Evolutionary conservation across 2,888 invertebrate species (phyloP).

Genomic region (Lithophane semibrunnea): DNA sequence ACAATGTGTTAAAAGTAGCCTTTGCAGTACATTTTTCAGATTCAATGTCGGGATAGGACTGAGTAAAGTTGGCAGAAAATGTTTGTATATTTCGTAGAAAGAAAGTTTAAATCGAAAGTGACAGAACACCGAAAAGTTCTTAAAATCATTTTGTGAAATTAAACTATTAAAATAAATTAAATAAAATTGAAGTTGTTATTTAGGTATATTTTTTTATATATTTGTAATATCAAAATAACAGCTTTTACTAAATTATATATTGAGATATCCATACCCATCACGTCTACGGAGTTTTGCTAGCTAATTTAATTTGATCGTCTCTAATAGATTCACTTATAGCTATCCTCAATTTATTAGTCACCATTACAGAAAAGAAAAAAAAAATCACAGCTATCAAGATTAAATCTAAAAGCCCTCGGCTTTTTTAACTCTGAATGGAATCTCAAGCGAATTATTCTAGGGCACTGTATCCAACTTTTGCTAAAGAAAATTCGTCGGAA

Average conservation of each 20-base stretch:
- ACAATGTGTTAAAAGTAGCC: not conserved
- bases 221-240: too few relatives aligned
- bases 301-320: too few relatives aligned
- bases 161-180: too few relatives aligned
- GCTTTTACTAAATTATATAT: too few relatives aligned
- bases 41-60: not conserved
- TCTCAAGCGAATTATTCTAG: conserved; percentile 45
- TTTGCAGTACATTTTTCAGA: conserved; percentile 14
- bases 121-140: not conserved
- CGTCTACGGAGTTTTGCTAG: too few relatives aligned
- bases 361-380: conserved; percentile 16
- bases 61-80: not conserved
- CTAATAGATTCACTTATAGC: not conserved
- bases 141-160: not conserved
- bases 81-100: not conserved
- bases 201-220: too few relatives aligned
- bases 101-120: not conserved
- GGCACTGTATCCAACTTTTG: conserved; percentile 57
- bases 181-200: too few relatives aligned
- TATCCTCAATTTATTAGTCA: not conserved
- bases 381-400: conserved; percentile 52
- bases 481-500: conserved; percentile 50
- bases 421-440: conserved; percentile 59
- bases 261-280: too few relatives aligned
- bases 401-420: conserved; percentile 45